These are phyloP conservation scores for Nyctalus aviator DNA, from an alignment of 2,797 vertebrate genomes.

Conservation along the genomic window DNA sequence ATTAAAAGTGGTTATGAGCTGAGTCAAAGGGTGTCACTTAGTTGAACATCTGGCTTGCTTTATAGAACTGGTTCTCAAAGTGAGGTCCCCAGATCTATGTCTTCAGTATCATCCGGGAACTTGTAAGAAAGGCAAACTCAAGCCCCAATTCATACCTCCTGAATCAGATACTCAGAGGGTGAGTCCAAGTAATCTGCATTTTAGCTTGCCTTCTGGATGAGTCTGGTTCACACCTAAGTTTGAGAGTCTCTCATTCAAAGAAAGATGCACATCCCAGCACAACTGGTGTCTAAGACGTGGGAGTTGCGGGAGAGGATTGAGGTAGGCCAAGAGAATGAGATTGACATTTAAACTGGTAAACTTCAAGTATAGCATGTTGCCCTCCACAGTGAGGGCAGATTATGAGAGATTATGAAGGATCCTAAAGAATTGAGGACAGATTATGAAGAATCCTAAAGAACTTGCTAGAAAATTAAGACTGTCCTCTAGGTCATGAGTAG, in stretches of 20 bases:
- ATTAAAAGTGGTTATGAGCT: not conserved
- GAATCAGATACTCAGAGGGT: not conserved
- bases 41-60: not conserved
- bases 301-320: accelerated
- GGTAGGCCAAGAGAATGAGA: not conserved
- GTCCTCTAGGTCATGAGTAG: not conserved
- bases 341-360: not conserved
- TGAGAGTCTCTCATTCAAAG: not conserved
- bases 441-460: not conserved
- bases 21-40: not conserved
- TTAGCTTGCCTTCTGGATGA: no score
- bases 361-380: not conserved
- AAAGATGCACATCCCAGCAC: not conserved
- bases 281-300: not conserved
- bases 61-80: not conserved
- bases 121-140: not conserved
- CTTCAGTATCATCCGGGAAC: not conserved
- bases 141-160: not conserved
- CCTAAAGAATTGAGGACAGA: not conserved
- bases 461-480: not conserved
- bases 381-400: not conserved
- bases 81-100: not conserved
- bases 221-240: not conserved
- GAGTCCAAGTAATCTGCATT: not conserved
- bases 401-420: no score